Conservation (phyloP, 2,113 vertebrate species). For the Carassius carassius region DNA sequence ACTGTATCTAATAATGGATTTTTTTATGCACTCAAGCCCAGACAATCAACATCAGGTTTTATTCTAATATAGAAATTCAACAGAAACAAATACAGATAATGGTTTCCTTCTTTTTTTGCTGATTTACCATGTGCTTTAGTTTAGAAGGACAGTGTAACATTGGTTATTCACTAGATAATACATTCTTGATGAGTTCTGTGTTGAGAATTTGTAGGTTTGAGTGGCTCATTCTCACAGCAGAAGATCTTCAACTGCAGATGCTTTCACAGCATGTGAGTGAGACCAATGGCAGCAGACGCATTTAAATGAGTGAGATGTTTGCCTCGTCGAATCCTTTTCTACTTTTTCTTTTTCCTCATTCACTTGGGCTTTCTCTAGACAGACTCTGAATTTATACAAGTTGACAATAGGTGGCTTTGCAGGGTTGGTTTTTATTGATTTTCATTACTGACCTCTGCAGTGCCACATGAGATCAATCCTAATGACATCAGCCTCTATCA, state of each 20-base stretch:
- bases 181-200: background rate
- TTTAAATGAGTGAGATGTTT: constrained; percentile 9
- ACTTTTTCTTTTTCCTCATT: background rate
- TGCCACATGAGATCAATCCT: constrained; percentile 66
- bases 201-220: background rate
- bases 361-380: constrained; percentile 7
- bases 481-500: constrained; percentile 65
- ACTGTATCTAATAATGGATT: too few relatives aligned
- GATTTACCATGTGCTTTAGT: background rate
- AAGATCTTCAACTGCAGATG: background rate
- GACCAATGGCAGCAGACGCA: background rate
- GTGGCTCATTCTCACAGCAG: background rate
- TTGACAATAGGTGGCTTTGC: constrained; percentile 62
- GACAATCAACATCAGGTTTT: background rate
- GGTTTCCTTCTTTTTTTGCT: background rate
- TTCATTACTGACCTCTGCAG: constrained; percentile 66
- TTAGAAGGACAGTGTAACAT: background rate
- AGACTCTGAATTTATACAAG: constrained; percentile 61
- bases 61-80: background rate
- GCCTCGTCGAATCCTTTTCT: background rate
- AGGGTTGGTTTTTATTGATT: constrained; percentile 65
- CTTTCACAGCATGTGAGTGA: constrained; percentile 19
- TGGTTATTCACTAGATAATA: constrained; percentile 1
- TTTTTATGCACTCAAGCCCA: background rate
- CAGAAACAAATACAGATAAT: background rate